Conservation (phyloP, 2,888 invertebrate genomes). For the Mimumesa dahlbomi region DNA sequence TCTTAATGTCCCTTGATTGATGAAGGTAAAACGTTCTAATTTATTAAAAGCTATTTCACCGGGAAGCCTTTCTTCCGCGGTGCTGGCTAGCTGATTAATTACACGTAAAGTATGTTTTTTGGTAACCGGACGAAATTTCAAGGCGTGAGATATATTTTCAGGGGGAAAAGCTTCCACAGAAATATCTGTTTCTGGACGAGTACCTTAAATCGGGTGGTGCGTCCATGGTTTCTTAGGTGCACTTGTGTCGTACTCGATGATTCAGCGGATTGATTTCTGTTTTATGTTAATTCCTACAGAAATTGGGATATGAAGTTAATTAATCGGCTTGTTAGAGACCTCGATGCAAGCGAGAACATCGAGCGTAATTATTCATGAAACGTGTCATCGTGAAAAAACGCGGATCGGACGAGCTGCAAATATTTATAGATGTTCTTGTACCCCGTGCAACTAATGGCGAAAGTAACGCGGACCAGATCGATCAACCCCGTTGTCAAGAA, state of each 20-base stretch:
- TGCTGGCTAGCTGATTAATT: neutral
- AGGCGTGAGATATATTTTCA: no score
- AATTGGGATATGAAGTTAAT: no score
- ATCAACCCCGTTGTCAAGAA: slow-evolving; percentile 30
- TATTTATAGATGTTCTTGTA: slow-evolving; percentile 20
- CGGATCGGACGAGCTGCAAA: slow-evolving; percentile 31
- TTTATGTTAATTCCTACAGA: slow-evolving; percentile 15
- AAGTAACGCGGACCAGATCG: slow-evolving; percentile 22
- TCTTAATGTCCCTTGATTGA: slow-evolving; percentile 28
- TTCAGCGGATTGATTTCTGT: neutral
- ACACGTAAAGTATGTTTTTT: no score
- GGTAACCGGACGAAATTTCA: no score
- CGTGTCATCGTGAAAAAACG: no score
- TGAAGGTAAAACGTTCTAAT: slow-evolving; percentile 40
- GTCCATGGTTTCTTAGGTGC: slow-evolving; percentile 21
- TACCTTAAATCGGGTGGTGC: slow-evolving; percentile 27
- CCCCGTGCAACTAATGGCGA: slow-evolving; percentile 1
- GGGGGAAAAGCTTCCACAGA: no score
- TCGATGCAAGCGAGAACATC: no score
- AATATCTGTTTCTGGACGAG: no score
- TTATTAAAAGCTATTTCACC: slow-evolving; percentile 19
- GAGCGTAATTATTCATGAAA: no score
- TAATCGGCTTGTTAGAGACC: no score
- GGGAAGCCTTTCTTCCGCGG: neutral
- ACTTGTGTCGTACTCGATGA: neutral